phyloP scores from a whole-genome alignment of 2,113 vertebrate genomes.

The Lepus americanus region DNA sequence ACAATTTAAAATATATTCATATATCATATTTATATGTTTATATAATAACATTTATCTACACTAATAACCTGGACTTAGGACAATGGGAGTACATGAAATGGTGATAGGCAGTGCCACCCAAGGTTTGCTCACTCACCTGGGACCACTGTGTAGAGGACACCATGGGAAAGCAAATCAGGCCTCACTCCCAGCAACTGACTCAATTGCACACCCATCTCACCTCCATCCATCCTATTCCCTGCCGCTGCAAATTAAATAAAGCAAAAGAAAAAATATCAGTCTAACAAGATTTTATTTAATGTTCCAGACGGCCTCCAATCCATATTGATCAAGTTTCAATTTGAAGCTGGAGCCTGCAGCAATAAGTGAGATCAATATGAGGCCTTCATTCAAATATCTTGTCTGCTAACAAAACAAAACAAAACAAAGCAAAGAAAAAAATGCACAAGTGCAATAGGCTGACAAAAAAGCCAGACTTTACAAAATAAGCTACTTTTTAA shows the following conservation, averaged over 20 bases:
- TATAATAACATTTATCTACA: no score
- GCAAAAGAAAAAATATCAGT: constrained; percentile 29
- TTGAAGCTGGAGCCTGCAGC: constrained; percentile 18
- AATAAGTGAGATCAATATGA: constrained; percentile 24
- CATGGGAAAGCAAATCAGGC: not conserved
- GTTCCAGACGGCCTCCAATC: constrained; percentile 62
- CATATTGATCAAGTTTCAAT: constrained; percentile 53
- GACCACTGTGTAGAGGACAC: not conserved
- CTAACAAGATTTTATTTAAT: constrained; percentile 68
- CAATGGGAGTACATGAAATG: not conserved
- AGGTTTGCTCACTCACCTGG: not conserved
- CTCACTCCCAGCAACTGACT: not conserved
- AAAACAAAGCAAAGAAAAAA: not conserved
- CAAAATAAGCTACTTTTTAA: constrained; percentile 47
- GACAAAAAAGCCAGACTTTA: constrained; percentile 15
- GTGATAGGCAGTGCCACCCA: not conserved
- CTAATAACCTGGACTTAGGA: not conserved
- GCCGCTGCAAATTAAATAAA: constrained; percentile 55
- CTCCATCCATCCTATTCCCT: not conserved
- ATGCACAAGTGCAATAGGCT: not conserved
- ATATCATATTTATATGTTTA: no score
- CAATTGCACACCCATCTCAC: not conserved
- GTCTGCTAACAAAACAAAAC: not conserved
- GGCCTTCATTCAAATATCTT: constrained; percentile 52
- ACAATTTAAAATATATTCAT: no score